Evolutionary conservation across 2,888 invertebrate species (phyloP), one percentile per base, ranked within the genome.

Genomic region (Drosophila eohydei): DNA sequence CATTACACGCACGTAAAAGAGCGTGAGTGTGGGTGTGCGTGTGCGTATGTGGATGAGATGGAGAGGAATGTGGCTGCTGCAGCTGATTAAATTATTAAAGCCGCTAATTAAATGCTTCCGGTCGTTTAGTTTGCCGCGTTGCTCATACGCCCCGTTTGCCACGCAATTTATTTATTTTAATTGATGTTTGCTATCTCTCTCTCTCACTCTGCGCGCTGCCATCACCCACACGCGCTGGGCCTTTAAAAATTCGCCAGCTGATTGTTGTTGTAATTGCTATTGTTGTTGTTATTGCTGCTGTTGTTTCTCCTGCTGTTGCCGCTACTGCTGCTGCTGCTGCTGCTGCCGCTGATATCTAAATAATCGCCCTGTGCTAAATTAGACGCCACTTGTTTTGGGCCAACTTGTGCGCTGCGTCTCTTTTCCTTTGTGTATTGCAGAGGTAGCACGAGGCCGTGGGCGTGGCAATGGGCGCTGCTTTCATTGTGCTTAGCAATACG

Each of bases 101-200:
- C 81, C 78, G 88, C 90, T 86, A 86, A 86, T 86, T 86, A 86
- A 86, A 83, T 74, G 84, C 85, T 86, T 86, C 90, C 85, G 85
- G 81, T 86, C 90, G 86, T 85, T 85, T 88, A 82, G 89, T 59
- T 71, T 59, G 85, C 62, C 66, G 66, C 72, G 64, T 71, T 76
- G 74, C 81, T 69, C 89, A 78, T 83, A 71, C 83, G 84, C 81
- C 72, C 79, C 72, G 76, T 79, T 71, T 56, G 71, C 82, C 81
- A 86, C 86, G 86, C 88, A 88, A 83, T 88, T 89, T 88, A 83
- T 86, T 88, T 85, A 80, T 88, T 89, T 88, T 77, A 82, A 88
- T 88, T 85, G 85, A 74, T 74, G 77, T 77, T 71, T 65, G 71
- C 74, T 68, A 71, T 66, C 21, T 40, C 38, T 32, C n/a, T 34